phyloP scores from a whole-genome alignment of 2,797 vertebrate species.

The Myotis myotis region DNA sequence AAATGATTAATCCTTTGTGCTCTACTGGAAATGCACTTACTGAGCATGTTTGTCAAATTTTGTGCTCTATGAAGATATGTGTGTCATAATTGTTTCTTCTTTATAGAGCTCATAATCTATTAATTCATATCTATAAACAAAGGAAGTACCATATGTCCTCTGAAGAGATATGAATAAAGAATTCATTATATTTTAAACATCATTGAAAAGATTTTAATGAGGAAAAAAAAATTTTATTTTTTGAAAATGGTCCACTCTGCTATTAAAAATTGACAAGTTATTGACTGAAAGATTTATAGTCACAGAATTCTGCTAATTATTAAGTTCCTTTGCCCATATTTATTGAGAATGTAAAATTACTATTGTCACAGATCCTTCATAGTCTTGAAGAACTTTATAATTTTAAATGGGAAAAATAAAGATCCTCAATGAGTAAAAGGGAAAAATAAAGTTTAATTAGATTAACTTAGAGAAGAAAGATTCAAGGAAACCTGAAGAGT shows the following conservation, averaged over 20 bases:
- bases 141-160: background rate
- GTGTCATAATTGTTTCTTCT: background rate
- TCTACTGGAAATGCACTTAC: background rate
- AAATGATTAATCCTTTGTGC: background rate
- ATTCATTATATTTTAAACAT: background rate
- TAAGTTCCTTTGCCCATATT: background rate
- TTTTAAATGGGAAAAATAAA: background rate
- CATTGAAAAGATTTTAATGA: background rate
- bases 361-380: background rate
- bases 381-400: background rate
- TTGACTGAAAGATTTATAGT: background rate
- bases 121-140: background rate
- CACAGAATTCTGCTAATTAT: background rate
- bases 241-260: background rate
- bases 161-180: background rate
- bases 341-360: background rate
- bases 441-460: background rate
- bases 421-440: background rate
- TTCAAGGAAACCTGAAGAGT: background rate
- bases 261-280: slow-evolving; percentile 4
- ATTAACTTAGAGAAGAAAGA: background rate
- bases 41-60: background rate
- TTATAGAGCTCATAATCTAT: background rate
- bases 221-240: background rate
- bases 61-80: background rate